A percentile compares a stretch with the other conserved stretches of the same genome.
Conservation (phyloP, 2,113 vertebrate species). For the Argyrosomus japonicus region DNA sequence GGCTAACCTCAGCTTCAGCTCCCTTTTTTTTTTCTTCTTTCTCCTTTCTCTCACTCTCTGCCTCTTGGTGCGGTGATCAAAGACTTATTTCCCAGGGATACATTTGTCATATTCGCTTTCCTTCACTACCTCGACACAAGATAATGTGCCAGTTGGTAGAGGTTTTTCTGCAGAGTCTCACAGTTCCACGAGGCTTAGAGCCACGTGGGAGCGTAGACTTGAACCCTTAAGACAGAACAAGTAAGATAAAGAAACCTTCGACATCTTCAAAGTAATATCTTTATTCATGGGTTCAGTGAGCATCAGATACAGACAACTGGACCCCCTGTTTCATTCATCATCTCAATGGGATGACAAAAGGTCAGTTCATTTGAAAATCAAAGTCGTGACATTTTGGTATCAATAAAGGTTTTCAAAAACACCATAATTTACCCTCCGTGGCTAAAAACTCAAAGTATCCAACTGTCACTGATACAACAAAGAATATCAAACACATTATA, state of each 20-base stretch:
- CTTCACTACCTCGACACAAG: background rate
- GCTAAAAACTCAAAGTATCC: too few relatives aligned
- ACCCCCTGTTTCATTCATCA: too few relatives aligned
- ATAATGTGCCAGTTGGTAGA: slow-evolving; percentile 23
- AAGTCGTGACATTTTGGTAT: too few relatives aligned
- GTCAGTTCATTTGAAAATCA: too few relatives aligned
- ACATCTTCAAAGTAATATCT: background rate
- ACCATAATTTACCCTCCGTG: too few relatives aligned
- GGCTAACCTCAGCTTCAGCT: slow-evolving; percentile 12
- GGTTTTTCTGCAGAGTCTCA: slow-evolving; percentile 30
- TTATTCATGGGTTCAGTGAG: background rate
- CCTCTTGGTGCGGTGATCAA: slow-evolving; percentile 36
- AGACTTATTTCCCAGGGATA: slow-evolving; percentile 38
- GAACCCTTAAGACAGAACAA: background rate
- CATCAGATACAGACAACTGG: background rate
- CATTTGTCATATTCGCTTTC: slow-evolving; percentile 31
- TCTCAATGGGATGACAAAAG: too few relatives aligned
- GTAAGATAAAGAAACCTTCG: background rate
- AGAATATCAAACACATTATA: too few relatives aligned
- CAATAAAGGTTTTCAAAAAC: too few relatives aligned
- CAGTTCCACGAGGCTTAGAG: background rate
- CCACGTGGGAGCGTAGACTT: background rate
- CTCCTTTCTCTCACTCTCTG: slow-evolving; percentile 11
- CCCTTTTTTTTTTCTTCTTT: background rate
- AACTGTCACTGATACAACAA: too few relatives aligned